Evolutionary conservation across 2,888 invertebrate genomes (phyloP).

Genomic region (Tachina grossa): DNA sequence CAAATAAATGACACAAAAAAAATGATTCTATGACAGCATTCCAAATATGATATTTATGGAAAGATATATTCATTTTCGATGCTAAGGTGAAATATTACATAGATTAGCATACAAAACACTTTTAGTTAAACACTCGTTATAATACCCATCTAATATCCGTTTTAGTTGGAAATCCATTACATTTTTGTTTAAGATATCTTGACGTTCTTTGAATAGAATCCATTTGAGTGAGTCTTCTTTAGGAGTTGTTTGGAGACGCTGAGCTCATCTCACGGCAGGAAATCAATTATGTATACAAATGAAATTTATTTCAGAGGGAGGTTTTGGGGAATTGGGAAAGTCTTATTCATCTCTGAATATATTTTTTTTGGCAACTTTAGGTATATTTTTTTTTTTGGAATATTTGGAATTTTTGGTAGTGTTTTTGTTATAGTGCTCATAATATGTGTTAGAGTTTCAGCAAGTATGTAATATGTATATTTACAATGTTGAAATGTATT

Average conservation of each 20-base stretch:
- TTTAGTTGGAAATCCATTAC: constrained; percentile 51
- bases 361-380: constrained; percentile 8
- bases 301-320: constrained; percentile 35
- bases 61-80: constrained; percentile 26
- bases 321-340: not conserved
- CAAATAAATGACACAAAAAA: constrained; percentile 27
- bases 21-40: constrained; percentile 44
- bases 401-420: constrained; percentile 37
- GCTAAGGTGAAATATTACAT: constrained; percentile 46
- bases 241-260: constrained; percentile 42
- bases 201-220: constrained; percentile 46
- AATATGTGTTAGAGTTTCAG: constrained; percentile 56
- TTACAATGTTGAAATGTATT: constrained; percentile 74
- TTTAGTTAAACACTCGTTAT: constrained; percentile 73
- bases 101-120: constrained; percentile 65
- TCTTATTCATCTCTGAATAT: too few species aligned
- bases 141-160: constrained; percentile 76
- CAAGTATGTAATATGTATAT: constrained; percentile 73
- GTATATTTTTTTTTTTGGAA: constrained; percentile 3
- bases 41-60: constrained; percentile 44
- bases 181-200: constrained; percentile 51
- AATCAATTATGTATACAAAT: constrained; percentile 55
- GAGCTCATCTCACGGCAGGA: constrained; percentile 52
- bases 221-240: constrained; percentile 35
- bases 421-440: constrained; percentile 46